Percentiles rank a stretch among this genome's conserved stretches.
Conservation (phyloP, 92 coral and sea anemone genomes). For the Zoanthus sociatus region DNA sequence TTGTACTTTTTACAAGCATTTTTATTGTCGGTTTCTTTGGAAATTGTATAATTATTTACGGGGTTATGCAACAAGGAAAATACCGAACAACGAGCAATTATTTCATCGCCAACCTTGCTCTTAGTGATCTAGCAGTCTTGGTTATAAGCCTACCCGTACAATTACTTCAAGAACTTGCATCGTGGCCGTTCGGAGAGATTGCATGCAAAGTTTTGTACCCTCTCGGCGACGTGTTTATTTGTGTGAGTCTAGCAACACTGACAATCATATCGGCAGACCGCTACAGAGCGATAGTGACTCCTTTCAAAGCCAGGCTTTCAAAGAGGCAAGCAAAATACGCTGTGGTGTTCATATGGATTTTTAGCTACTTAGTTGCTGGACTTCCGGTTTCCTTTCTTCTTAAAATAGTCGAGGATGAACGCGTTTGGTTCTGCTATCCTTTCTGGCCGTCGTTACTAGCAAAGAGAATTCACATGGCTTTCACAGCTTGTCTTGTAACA, state of each 20-base stretch:
- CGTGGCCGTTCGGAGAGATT: conserved; percentile 99
- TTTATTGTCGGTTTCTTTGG: conserved; percentile 96
- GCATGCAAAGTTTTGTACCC: conserved; percentile 94
- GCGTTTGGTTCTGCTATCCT: conserved; percentile 50
- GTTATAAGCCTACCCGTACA: conserved; percentile 92
- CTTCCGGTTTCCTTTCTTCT: conserved; percentile 64
- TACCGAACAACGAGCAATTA: conserved; percentile 88
- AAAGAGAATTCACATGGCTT: conserved; percentile 38
- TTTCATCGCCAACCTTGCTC: conserved; percentile 93
- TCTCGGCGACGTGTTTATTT: conserved; percentile 91
- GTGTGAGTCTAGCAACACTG: conserved; percentile 90
- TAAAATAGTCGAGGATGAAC: conserved; percentile 52
- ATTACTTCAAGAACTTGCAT: conserved; percentile 83
- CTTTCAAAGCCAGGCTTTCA: conserved; percentile 86
- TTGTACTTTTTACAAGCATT: conserved; percentile 81
- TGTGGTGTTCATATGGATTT: conserved; percentile 84
- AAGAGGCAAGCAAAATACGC: conserved; percentile 85
- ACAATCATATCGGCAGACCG: conserved; percentile 92
- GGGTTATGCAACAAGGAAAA: conserved; percentile 92
- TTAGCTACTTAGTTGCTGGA: conserved; percentile 72
- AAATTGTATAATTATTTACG: conserved; percentile 93
- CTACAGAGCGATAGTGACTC: conserved; percentile 90
- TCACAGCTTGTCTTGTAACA: conserved; percentile 35
- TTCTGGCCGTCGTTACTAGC: conserved; percentile 44
- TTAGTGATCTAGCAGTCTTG: conserved; percentile 90